Evolutionary conservation across 1,140 invertebrate genomes (phyloP), one percentile per base, ranked within the genome.

Genomic region (Caenorhabditis tropicalis): DNA sequence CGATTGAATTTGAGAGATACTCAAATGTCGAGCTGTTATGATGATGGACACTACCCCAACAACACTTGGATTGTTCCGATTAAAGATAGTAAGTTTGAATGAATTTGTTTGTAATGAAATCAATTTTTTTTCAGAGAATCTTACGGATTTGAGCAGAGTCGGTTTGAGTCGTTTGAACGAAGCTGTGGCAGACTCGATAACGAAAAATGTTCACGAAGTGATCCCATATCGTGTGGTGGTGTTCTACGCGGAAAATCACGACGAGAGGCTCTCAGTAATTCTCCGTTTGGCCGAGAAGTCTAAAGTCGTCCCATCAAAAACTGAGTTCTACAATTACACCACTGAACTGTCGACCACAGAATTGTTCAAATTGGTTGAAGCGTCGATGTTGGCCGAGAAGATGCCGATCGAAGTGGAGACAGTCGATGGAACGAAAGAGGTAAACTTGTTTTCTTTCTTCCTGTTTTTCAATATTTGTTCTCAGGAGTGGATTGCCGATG

Each of bases 221-320:
- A 56, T 51, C 9, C 81, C 53, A 21, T 51, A 58, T 16, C 39
- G 36, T 27, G 24, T 46, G 4, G 15, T 70, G n/a, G 56, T 39
- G 2, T 46, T 82, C 56, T 65, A 82, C 33, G 82, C 29, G 3
- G 81, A 82, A 27, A 43, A 33, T 60, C 31, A 15, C 1, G 81
- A 58, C 21, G 6, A 31, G 49, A 60, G 56, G 1, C 24, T 82
- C 10, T 21, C 21, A 24, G 46, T 82, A 29, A 33, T 82, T 15
- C 39, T 82, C 43, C 56, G 82, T 29, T 21, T 82, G 6, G 58
- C 82, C 31, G 51, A 82, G 7, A 82, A 82, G 36, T 48, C 39
- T 33, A 36, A 7, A 12, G n/a, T 36, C 5, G 9, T n/a, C 16
- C 56, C 82, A 33, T n/a, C 21, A 82, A 39, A 36, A 21, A 21